Evolutionary conservation across 2,797 vertebrate genomes (phyloP), one percentile per base, ranked within the genome.

Genomic region (Gallinago nigripennis): DNA sequence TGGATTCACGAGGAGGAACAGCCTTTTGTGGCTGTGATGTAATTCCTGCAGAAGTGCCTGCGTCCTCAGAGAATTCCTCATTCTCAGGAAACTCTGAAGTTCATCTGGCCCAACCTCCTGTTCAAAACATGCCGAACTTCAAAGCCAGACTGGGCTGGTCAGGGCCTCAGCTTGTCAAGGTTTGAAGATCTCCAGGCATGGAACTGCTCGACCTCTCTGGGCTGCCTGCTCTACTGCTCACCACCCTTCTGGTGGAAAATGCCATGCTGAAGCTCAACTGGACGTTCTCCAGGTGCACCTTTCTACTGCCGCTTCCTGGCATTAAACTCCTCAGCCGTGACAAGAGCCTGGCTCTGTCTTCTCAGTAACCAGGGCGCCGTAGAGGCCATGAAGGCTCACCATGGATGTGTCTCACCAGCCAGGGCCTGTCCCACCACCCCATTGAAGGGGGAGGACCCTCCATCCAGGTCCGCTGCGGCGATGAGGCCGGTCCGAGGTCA

Each of bases 361-460:
- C 43, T 56, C 43, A 5, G 4, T 5, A 51, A 5, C 18, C 61
- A 31, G 60, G 25, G 17, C 1, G 1, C 0, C 0, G 31, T 0
- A 2, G 16, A 23, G 15, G 9, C 7, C 0, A 0, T 7, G 24
- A 7, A 12, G 25, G 3, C 2, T 83, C 18, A 35, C 50, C 0
- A 0, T 8, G 16, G 57, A 30, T 21, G 35, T 5, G 7, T 43
- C 16, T 45, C 69, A 45, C 31, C 53, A 66, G n/a, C 11, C 48
- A 23, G 27, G 21, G 28, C 48, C 24, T 1, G 1, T 30, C 20
- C 31, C 64, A 57, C 6, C 23, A 19, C 1, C 2, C 4, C 39
- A 12, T 4, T 39, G 46, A 50, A 48, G 68, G 21, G 30, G 17
- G 7, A 82, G 9, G 17, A 25, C 8, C 4, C 6, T 6, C 24